Base-by-base conservation (phyloP, 2,797 vertebrate genomes). In the Bradypodion pumilum region DNA sequence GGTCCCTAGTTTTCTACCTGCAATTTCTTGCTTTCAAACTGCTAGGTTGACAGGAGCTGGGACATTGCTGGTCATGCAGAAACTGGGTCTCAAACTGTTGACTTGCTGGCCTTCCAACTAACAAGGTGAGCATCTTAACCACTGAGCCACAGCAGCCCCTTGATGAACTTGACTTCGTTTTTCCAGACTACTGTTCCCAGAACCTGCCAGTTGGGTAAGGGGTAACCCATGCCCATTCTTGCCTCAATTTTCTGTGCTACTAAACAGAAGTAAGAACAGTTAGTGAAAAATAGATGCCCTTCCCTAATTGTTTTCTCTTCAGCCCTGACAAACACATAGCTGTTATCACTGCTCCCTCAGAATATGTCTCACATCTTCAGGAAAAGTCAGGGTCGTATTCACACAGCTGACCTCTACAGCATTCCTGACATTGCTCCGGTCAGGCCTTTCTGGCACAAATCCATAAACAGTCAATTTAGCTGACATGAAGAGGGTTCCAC, bases 341-440 rank as follows among this genome's bases (percentile, higher is more conserved):
- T 78, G 32, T 69, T 86, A 68, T 32, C n/a, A 13, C 77, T 84
- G 77, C 88, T 81, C 65, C 12, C 52, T 88, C 73, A 69, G 76
- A 89, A 89, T 78, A 72, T 23, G 59, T 86, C 91, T 87, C 83
- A 66, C 63, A 78, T 72, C 86, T 90, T 87, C 66, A 83, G 80
- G 86, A 90, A 78, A 81, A 40, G 81, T 86, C 85, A 86, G 66
- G 65, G 89, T 79, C 77, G 60, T 84, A 84, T 72, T 62, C 89
- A 29, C 65, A 65, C 79, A 90, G 82, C 70, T 25, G 35, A 91
- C 87, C 88, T 86, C 83, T 62, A 35, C 7, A 0, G 85, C 90
- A 92, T 94, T 92, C 90, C 89, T 91, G 81, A 62, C 87, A 94
- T 94, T 74, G 66, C 65, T 92, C 86, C 82, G 80, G 87, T 85